Base-by-base conservation (phyloP, 2,113 vertebrate genomes). In the Brienomyrus brachyistius region DNA sequence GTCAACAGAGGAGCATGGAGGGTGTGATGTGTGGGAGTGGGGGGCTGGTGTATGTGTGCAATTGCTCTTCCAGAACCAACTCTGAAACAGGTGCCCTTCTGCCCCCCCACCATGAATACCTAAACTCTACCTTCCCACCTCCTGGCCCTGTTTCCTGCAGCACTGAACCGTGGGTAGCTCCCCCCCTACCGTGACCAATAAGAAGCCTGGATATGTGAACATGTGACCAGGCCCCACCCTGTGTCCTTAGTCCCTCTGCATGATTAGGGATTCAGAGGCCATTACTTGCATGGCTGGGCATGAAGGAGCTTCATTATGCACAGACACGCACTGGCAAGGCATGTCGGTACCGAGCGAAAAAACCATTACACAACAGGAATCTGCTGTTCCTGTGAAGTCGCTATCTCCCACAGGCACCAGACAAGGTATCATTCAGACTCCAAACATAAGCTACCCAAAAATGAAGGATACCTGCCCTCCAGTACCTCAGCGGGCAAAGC, bases 211-310 rank as follows among this genome's bases (percentile, higher is more conserved):
- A 93, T 74, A 86, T 51, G 70, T 40, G 59, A 86, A 9, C 89
- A 95, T 95, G 95, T 96, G 96, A 97, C 95, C 43, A 31, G 35
- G 9, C 23, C 52, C 52, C 88, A 83, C 40, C 35, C 77, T 59
- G 77, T 89, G 51, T 59, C 51, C 80, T 59, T 62, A 80, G 51
- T 59, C 52, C 40, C 82, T 15, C 74, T 47, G 10, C 93, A 90
- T 94, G 97, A 96, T 97, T 97, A 97, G 95, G 97, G 96, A 98
- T 98, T 96, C 97, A 96, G 91, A 95, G 92, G 97, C 96, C 98
- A 99, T 98, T 98, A 98, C 96, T 96, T 98, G 98, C 98, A 97
- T 98, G 96, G 97, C 95, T 40, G 92, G 96, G 96, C 92, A 96
- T 94, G 93, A 90, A 96, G 93, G 82, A 92, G 93, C 92, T 96